These are phyloP conservation scores for Pygocentrus nattereri DNA, from an alignment of 2,797 vertebrate species.

Conservation along the genomic window DNA sequence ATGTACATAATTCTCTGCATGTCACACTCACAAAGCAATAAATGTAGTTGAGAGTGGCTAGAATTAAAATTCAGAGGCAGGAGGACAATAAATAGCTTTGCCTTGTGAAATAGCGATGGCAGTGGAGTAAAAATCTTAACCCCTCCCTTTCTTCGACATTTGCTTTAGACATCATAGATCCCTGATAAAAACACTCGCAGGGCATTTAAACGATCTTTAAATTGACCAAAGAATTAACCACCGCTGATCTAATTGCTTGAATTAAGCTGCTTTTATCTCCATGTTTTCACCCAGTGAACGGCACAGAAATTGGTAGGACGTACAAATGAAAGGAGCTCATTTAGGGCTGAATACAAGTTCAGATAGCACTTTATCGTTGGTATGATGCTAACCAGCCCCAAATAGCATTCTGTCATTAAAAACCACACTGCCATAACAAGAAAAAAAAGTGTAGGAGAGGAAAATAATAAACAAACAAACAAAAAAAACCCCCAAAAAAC, in stretches of 20 bases:
- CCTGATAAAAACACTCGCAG: neutral
- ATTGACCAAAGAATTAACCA: conserved; percentile 39
- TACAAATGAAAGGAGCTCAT: neutral
- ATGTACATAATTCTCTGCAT: too few species aligned
- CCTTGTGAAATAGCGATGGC: too few species aligned
- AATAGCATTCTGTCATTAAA: neutral
- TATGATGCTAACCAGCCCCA: neutral
- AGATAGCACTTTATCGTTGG: neutral
- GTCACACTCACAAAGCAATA: too few species aligned
- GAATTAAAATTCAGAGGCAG: too few species aligned
- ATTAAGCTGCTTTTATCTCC: conserved; percentile 10
- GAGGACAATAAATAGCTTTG: too few species aligned
- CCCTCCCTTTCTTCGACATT: neutral
- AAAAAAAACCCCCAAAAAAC: neutral
- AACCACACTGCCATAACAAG: neutral
- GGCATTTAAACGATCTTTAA: conserved; percentile 10
- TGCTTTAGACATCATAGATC: neutral
- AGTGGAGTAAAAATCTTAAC: too few species aligned
- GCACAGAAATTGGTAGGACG: neutral
- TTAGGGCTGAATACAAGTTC: neutral
- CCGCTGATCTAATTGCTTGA: neutral
- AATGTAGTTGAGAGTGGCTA: too few species aligned
- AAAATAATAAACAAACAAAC: neutral
- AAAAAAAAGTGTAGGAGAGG: too few species aligned
- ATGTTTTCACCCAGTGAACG: neutral